Evolutionary conservation across 2,888 invertebrate genomes (phyloP).

Genomic region (Brachypalpus laphriformis): DNA sequence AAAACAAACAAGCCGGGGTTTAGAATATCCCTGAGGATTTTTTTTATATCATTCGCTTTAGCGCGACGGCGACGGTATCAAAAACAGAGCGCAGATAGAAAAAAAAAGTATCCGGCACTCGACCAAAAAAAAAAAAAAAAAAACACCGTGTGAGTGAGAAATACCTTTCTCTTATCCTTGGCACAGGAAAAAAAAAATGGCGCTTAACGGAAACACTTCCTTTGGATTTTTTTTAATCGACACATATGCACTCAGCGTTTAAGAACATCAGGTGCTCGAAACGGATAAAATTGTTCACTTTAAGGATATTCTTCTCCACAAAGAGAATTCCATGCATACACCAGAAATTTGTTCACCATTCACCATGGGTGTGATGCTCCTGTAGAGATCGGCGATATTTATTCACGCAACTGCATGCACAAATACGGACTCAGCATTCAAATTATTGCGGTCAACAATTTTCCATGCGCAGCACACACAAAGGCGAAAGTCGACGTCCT

Average conservation of each 20-base stretch:
- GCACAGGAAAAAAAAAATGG: constrained; percentile 30
- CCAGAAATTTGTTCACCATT: constrained; percentile 16
- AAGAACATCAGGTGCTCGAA: constrained; percentile 50
- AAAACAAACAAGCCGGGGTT: constrained; percentile 11
- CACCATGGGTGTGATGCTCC: background rate
- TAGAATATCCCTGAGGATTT: constrained; percentile 61
- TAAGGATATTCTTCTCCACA: constrained; percentile 33
- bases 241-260: constrained; percentile 39
- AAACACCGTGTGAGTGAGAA: constrained; percentile 37
- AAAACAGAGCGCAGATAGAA: constrained; percentile 21
- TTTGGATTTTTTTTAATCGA: constrained; percentile 19
- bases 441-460: constrained; percentile 73
- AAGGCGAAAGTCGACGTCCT: background rate
- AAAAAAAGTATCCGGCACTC: constrained; percentile 33
- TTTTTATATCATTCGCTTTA: constrained; percentile 57
- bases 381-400: constrained; percentile 59
- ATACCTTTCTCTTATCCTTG: constrained; percentile 52
- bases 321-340: constrained; percentile 8
- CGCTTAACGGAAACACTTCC: constrained; percentile 39
- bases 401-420: constrained; percentile 53
- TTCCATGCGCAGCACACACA: constrained; percentile 16
- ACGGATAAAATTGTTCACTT: constrained; percentile 64
- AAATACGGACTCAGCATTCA: constrained; percentile 53
- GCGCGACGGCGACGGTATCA: constrained; percentile 52
- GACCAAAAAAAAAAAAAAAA: constrained; percentile 37